Conservation (phyloP, 2,888 invertebrate genomes). For the Aspidiotus rigidus region DNA sequence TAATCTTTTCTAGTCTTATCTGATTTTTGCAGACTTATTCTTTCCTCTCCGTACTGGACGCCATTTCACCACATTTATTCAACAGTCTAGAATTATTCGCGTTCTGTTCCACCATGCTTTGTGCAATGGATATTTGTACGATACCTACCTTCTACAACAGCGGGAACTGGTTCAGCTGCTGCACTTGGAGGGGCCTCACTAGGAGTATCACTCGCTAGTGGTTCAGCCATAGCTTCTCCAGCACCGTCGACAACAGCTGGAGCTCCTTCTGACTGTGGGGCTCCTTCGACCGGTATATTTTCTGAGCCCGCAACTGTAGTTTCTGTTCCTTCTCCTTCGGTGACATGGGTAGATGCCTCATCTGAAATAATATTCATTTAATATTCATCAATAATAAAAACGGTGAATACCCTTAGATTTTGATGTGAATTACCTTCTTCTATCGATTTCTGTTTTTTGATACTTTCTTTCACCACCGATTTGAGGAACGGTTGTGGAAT, state of each 20-base stretch:
- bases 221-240: neutral
- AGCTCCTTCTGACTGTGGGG: constrained; percentile 31
- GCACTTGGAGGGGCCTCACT: neutral
- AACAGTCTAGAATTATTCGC: too few relatives aligned
- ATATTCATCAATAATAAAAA: neutral
- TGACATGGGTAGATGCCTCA: neutral
- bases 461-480: constrained; percentile 40
- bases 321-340: constrained; percentile 4
- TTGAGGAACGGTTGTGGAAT: constrained; percentile 39
- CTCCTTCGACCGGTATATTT: constrained; percentile 28
- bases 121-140: too few relatives aligned
- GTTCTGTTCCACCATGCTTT: too few relatives aligned
- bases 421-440: constrained; percentile 34
- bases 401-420: neutral
- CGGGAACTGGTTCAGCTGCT: neutral
- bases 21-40: too few relatives aligned
- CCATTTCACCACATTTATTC: too few relatives aligned
- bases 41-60: too few relatives aligned
- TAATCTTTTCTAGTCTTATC: too few relatives aligned
- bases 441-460: constrained; percentile 38
- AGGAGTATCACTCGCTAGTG: neutral
- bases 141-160: neutral
- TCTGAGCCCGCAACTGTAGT: constrained; percentile 3
- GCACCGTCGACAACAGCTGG: constrained; percentile 28
- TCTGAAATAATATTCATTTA: neutral